A percentile compares a stretch with the other conserved stretches of the same genome.
Conservation (phyloP, 2,888 invertebrate genomes). For the Isoperla grammatica region DNA sequence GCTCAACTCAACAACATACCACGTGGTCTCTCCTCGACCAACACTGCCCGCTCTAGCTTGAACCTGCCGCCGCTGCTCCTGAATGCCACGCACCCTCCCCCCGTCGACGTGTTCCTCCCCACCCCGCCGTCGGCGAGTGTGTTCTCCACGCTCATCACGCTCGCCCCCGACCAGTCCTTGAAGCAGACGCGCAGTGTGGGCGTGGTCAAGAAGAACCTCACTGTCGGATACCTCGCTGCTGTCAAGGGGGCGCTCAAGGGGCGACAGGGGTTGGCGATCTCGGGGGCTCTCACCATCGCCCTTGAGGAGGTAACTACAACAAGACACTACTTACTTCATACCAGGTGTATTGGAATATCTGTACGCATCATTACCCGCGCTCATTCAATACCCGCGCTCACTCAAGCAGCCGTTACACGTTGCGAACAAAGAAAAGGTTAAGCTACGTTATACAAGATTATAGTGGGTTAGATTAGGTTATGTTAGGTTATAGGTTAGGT, state of each 20-base stretch:
- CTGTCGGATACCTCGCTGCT: constrained; percentile 81
- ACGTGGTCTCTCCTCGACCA: too few species aligned
- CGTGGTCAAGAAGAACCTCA: constrained; percentile 48
- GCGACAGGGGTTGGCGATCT: constrained; percentile 79
- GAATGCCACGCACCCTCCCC: constrained; percentile 27
- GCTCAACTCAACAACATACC: too few species aligned
- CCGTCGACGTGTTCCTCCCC: constrained; percentile 39
- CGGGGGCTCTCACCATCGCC: constrained; percentile 87
- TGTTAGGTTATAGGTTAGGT: too few species aligned
- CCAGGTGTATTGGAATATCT: too few species aligned
- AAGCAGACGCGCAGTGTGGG: not conserved
- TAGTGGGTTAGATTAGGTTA: too few species aligned
- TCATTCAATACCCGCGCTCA: too few species aligned
- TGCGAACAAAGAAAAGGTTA: too few species aligned
- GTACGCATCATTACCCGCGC: too few species aligned
- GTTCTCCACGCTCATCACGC: constrained; percentile 24
- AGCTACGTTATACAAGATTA: too few species aligned
- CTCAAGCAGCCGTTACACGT: too few species aligned
- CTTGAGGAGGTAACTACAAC: constrained; percentile 62
- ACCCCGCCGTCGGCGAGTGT: constrained; percentile 27
- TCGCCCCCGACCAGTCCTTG: constrained; percentile 9
- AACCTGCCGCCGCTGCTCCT: constrained; percentile 29
- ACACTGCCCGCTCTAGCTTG: too few species aligned
- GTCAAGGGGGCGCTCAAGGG: constrained; percentile 70
- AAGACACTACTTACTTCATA: too few species aligned